These are phyloP conservation scores for Thrips palmi DNA, from an alignment of 1,140 invertebrate species.

Conservation along the genomic window DNA sequence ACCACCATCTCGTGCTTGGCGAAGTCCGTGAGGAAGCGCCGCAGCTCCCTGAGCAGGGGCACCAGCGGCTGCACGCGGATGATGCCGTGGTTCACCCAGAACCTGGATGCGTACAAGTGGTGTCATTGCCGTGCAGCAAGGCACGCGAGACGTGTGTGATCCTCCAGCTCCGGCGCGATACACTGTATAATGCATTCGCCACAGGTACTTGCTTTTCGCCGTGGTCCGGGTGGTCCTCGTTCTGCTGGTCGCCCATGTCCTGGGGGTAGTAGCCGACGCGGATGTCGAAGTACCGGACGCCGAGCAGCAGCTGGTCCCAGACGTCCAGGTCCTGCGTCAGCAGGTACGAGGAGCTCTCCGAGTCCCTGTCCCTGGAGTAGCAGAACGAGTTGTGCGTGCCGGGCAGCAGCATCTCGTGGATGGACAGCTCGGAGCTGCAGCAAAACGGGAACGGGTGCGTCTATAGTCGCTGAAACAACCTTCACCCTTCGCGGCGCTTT, in stretches of 20 bases:
- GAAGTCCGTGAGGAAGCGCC: slow-evolving; percentile 32
- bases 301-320: slow-evolving; percentile 60
- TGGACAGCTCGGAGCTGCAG: too few relatives aligned
- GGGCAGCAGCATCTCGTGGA: slow-evolving; percentile 40
- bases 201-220: too few relatives aligned
- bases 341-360: slow-evolving; percentile 24
- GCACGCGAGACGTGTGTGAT: too few relatives aligned
- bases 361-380: slow-evolving; percentile 27
- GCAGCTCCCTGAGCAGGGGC: slow-evolving; percentile 37
- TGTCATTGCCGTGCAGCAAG: too few relatives aligned
- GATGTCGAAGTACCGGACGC: slow-evolving; percentile 63
- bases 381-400: slow-evolving; percentile 52
- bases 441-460: too few relatives aligned
- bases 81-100: slow-evolving; percentile 52
- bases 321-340: slow-evolving; percentile 54
- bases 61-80: slow-evolving; percentile 41
- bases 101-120: too few relatives aligned
- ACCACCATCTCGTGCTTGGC: slow-evolving; percentile 45
- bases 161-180: too few relatives aligned
- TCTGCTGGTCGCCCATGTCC: slow-evolving; percentile 17
- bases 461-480: too few relatives aligned
- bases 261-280: slow-evolving; percentile 37
- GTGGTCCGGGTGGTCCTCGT: too few relatives aligned
- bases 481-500: too few relatives aligned
- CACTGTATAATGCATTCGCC: too few relatives aligned